Evolutionary conservation across 1,140 invertebrate genomes (phyloP).

Genomic region (Drosophila carrolli): DNA sequence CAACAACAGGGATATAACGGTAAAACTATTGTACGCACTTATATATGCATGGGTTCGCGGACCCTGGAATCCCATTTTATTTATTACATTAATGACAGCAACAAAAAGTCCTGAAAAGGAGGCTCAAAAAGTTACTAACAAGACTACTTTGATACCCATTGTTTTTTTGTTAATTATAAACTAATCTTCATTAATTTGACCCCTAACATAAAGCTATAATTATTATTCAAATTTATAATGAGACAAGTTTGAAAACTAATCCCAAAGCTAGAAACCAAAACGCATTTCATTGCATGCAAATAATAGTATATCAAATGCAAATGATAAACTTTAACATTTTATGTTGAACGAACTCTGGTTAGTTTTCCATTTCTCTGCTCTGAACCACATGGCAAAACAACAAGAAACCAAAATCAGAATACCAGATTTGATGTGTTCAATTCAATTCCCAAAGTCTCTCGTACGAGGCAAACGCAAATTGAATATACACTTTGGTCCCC

Average conservation of each 20-base stretch:
- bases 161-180: too few relatives aligned
- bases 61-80: constrained; percentile 73
- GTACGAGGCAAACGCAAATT: constrained; percentile 37
- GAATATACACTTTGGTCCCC: constrained; percentile 40
- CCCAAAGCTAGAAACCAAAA: not conserved
- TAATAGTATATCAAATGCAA: constrained; percentile 13
- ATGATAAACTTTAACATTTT: constrained; percentile 8
- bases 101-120: constrained; percentile 8
- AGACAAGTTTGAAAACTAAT: too few relatives aligned
- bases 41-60: constrained; percentile 43
- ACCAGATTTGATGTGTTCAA: constrained; percentile 33
- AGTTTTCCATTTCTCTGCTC: constrained; percentile 1
- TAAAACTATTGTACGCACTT: constrained; percentile 68
- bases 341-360: constrained; percentile 12
- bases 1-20: constrained; percentile 43
- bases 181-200: too few relatives aligned
- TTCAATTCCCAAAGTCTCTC: constrained; percentile 30
- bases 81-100: constrained; percentile 72
- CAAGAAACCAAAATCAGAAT: constrained; percentile 19
- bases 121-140: not conserved
- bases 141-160: constrained; percentile 21
- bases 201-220: too few relatives aligned
- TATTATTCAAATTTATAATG: not conserved
- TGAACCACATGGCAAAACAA: constrained; percentile 21
- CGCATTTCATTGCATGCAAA: constrained; percentile 7